Evolutionary conservation across 2,888 invertebrate genomes (phyloP), one percentile per base, ranked within the genome.

Genomic region (Eustalomyia histrio): DNA sequence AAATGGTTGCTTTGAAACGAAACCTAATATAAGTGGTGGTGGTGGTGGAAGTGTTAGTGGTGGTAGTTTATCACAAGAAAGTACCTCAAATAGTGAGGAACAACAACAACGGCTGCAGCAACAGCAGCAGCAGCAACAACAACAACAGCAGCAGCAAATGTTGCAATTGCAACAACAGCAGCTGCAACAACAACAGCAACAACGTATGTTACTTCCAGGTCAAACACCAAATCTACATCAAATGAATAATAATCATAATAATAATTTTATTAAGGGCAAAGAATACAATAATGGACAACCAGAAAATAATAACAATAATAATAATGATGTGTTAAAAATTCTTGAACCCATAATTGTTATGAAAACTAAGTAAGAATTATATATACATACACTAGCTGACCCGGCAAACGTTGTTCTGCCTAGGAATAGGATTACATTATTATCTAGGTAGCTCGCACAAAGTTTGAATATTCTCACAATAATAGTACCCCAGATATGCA

Each of bases 331-430:
- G 85, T 86, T 90, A 60, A 90, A 90, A 86, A 90, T 90, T 84
- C 89, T 90, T 83, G 91, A 90, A 86, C 90, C 91, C 69, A 90
- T 90, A 83, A 90, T 91, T 84, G 90, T 90, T 74, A 90, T 90
- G 91, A 90, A 90, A 86, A 90, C 90, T 78, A 90, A 90, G 87
- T 90, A 90, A 90, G 83, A 74, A 29, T n/a, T n/a, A n/a, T n/a
- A n/a, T n/a, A n/a, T n/a, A n/a, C n/a, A n/a, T n/a, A n/a, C n/a
- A n/a, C n/a, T n/a, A n/a, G n/a, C n/a, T n/a, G n/a, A n/a, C n/a
- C n/a, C n/a, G n/a, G n/a, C n/a, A n/a, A n/a, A n/a, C n/a, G n/a
- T n/a, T n/a, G n/a, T n/a, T n/a, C n/a, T n/a, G n/a, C n/a, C n/a
- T n/a, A n/a, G n/a, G n/a, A n/a, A n/a, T n/a, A n/a, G n/a, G n/a